Conservation (phyloP, 2,797 vertebrate genomes). For the Dipus sagitta region DNA sequence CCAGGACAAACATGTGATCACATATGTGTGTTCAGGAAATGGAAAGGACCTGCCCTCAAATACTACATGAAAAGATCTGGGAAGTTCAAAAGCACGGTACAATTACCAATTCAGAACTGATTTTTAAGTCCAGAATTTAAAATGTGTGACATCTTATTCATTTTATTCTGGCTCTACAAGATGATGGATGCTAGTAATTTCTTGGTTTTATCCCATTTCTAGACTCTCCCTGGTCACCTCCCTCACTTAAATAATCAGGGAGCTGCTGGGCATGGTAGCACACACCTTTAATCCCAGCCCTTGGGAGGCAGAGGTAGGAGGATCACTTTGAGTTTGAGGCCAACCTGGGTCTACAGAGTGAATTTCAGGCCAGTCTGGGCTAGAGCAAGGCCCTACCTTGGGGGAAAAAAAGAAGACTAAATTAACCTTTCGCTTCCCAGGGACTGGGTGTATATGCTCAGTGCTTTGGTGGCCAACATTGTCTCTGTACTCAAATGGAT, state of each 20-base stretch:
- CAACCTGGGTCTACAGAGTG: no score
- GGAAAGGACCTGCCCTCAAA: background rate
- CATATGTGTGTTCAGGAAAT: background rate
- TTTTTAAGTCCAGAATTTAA: background rate
- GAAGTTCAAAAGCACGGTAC: background rate
- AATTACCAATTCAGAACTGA: background rate
- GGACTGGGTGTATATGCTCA: no score
- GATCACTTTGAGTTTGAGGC: no score
- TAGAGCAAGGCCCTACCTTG: no score
- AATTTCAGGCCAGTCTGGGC: no score
- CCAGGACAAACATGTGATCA: background rate
- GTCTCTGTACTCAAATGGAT: background rate
- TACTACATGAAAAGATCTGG: conserved; percentile 6
- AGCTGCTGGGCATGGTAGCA: background rate
- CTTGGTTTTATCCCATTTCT: background rate
- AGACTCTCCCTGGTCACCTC: background rate
- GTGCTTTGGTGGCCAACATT: background rate
- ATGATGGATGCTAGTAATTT: background rate
- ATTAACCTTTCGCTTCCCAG: background rate
- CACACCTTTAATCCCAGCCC: no score
- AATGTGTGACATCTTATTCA: background rate
- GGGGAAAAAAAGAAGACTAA: background rate
- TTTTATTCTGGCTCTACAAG: background rate
- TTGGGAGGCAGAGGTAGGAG: no score
- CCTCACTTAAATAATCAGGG: background rate